Base-by-base conservation (phyloP, 1,140 invertebrate genomes). In the Drosophila parvula region DNA sequence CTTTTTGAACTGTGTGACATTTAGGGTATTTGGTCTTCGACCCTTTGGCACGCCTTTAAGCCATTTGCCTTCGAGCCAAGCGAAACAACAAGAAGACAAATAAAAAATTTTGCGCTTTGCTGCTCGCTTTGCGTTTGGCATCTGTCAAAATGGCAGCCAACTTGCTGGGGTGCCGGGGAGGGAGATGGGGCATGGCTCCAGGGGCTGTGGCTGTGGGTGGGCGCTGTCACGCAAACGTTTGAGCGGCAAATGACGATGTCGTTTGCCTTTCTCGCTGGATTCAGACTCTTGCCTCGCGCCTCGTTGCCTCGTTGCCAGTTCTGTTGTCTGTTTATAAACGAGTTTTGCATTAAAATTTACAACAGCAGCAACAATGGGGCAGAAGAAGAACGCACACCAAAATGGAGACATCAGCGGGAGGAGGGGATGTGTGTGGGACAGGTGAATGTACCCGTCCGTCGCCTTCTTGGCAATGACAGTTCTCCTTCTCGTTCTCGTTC, bases 341-440 rank as follows among this genome's bases (percentile, higher is more conserved):
- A 82, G 79, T 82, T 82, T 84, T 80, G 81, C 78, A 84, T 84
- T 80, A 84, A 80, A 84, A 69, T 84, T 65, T 80, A 80, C 81
- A 84, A 80, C 81, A 76, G 47, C 34, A 70, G 51, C 59, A 74
- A 70, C 53, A 53, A 53, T 51, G 53, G 32, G 51, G 50, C 36
- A 53, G 47, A 55, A 22, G 47, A 55, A 22, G 22, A 22, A 75
- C 60, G 57, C 76, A 71, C 77, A 84, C 62, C 36, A 73, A 82
- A 82, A 82, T 83, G 67, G 61, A 84, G 81, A 84, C 81, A 83
- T 79, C 45, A 61, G 50, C 48, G 40, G 16, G 12, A 40, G 58
- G 47, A 64, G 44, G 60, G 27, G 53, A 32, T 62, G 63, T 69
- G 78, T 32, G 40, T 50, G 63, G 51, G 43, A 61, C 62, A 83